Evolutionary conservation across 2,888 invertebrate species (phyloP), one percentile per base, ranked within the genome.

Genomic region (Drosophila rellima): DNA sequence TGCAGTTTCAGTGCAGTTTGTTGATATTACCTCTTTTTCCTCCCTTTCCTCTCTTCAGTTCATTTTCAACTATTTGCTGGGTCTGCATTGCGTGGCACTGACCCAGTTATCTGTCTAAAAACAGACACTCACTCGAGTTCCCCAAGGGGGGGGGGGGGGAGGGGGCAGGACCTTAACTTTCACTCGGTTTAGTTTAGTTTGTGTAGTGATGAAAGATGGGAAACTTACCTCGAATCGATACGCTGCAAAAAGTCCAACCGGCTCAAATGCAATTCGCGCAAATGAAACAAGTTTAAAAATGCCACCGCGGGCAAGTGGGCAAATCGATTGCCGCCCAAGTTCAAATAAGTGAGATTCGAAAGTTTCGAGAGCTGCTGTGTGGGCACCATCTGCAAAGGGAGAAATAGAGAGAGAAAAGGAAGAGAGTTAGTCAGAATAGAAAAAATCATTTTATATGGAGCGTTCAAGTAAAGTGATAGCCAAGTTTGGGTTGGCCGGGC

Each of bases 231-330:
- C 20, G 95, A 94, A 92, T 97, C 96, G 81, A 97, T 95, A 90
- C 93, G 94, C 74, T 94, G 93, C 79, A 97, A 93, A 78, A 94
- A 93, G 85, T 94, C 94, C 84, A 96, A 93, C 84, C 95, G 94
- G 92, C 95, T 95, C 88, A 97, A 93, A 91, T 95, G 95, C 89
- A 97, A 93, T 91, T 94, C 95, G 90, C 95, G 95, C 81, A 97
- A 94, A 92, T 96, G 96, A 92, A 96, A 96, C 65, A 98, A 94
- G 92, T 97, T 97, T 88, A 96, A 94, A 90, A 98, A 96, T 72
- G 97, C 96, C 59, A 96, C 95, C 17, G 96, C 94, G 70, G 95
- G 95, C 82, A 97, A 93, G 82, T 94, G 94, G 80, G 94, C 94
- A 85, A 97, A 95, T 82, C 95, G 96, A 93, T 97, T 97, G 76